Percentiles rank a stretch among this genome's conserved stretches.
Conservation (phyloP, 1,140 invertebrate genomes). For the Bombyx mori region ASM3026992v2 NC_085125.1:14649501-14650000, state of each 20-base stretch:
- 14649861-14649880: constrained; percentile 7
- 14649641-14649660: constrained; percentile 10
- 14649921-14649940: constrained; percentile 4
- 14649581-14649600: constrained; percentile 46
- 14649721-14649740: background rate
- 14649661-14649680: constrained; percentile 1
- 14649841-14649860: constrained; percentile 9
- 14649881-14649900: constrained; percentile 7
- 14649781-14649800: constrained; percentile 16
- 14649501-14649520: constrained; percentile 4
- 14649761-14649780: constrained; percentile 16
- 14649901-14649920: constrained; percentile 12
- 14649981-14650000: constrained; percentile 11
- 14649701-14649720: constrained; percentile 16
- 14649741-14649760: background rate
- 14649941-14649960: constrained; percentile 2
- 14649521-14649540: constrained; percentile 20
- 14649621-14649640: constrained; percentile 30
- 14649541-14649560: constrained; percentile 14
- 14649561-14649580: constrained; percentile 21
- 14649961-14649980: constrained; percentile 11
- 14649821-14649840: constrained; percentile 11
- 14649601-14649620: constrained; percentile 33
- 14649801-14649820: constrained; percentile 22
- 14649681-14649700: background rate